phyloP scores from a whole-genome alignment of 2,797 vertebrate species.

The Mionectes olivaceus region DNA sequence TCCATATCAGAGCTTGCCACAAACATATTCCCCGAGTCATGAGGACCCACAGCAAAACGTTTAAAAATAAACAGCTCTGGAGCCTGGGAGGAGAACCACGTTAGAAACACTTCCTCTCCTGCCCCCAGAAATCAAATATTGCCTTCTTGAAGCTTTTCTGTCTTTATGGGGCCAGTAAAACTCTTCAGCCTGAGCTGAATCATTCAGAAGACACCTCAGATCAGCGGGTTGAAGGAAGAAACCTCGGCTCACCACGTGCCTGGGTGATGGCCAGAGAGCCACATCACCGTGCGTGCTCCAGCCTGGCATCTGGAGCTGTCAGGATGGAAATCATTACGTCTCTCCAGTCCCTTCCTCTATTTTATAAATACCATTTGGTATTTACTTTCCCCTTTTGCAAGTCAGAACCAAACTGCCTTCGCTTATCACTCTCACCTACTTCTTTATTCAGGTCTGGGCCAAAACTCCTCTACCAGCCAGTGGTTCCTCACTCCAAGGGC shows the following conservation, averaged over 20 bases:
- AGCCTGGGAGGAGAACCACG: background rate
- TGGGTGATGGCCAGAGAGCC: background rate
- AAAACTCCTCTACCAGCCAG: background rate
- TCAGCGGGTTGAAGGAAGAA: background rate
- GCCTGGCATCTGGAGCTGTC: background rate
- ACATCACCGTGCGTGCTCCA: background rate
- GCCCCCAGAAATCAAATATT: background rate
- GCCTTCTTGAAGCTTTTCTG: background rate
- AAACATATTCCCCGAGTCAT: constrained; percentile 44
- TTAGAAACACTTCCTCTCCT: constrained; percentile 28
- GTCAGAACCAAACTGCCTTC: background rate
- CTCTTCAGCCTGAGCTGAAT: background rate
- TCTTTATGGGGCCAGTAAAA: background rate
- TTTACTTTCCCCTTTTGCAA: constrained; percentile 21
- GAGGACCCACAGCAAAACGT: constrained; percentile 5
- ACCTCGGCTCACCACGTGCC: background rate
- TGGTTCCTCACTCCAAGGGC: background rate
- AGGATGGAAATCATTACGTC: background rate
- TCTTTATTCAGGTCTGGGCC: background rate
- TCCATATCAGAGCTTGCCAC: background rate
- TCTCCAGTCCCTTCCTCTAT: constrained; percentile 51
- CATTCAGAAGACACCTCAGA: background rate
- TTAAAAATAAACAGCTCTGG: constrained; percentile 36
- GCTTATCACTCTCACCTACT: background rate
- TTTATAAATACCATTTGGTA: constrained; percentile 50